Evolutionary conservation across 2,888 invertebrate genomes (phyloP), one percentile per base, ranked within the genome.

Genomic region (Papilio protenor): DNA sequence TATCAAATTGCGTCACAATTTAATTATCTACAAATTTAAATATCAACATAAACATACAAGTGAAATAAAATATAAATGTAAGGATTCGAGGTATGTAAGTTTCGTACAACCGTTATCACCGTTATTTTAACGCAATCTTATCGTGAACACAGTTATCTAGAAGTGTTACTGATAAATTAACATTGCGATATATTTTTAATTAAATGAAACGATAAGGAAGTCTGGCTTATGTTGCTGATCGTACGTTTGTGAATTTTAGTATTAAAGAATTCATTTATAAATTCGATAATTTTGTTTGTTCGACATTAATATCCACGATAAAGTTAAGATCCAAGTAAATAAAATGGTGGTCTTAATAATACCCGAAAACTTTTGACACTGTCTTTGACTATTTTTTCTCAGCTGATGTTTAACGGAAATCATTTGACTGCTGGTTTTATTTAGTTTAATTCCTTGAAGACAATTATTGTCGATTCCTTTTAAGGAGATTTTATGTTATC

Each of bases 171-270:
- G 77, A 77, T 74, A 74, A 77, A 47, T 16, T 61, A 18, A 61
- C 23, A 61, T 49, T 61, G 74, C 77, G 59, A 52, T 77, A 70
- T 61, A 71, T 74, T 77, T 71, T 77, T 71, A 75, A 77, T 77
- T 70, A 23, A 74, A 21, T 74, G 49, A 14, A 12, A 18, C 70
- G 77, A 52, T 75, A 75, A 55, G 40, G 40, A 52, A 76, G 52
- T 3, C 66, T 16, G 2, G 14, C 21, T 45, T 45, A 76, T 12
- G 18, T 21, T n/a, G 45, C n/a, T 21, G 33, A 21, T 57, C 11
- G 52, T n/a, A 64, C 12, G 10, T 33, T 64, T 40, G 18, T 23
- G 21, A 59, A 23, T n/a, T n/a, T 21, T n/a, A 23, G 0, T 11
- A 57, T 12, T 12, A 0, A 59, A 23, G 12, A 23, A 59, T 12